Percentiles rank a stretch among this genome's conserved stretches.
Conservation (phyloP, 53 echinoderm and acorn worm species). For the Stichopus horrens region DNA sequence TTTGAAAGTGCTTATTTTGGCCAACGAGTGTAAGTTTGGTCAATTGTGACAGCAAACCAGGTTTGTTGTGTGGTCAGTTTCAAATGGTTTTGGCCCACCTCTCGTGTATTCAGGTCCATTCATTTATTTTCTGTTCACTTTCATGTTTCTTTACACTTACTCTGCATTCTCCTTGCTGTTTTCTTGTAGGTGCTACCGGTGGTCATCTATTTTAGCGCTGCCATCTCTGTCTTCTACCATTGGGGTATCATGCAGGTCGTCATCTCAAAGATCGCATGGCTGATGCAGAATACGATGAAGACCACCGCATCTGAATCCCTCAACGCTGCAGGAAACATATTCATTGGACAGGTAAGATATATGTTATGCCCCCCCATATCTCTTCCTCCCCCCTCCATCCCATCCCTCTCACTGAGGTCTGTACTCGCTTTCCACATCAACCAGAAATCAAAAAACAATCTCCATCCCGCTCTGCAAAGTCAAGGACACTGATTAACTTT, state of each 20-base stretch:
- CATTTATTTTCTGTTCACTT: not conserved
- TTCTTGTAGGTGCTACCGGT: conserved; percentile 81
- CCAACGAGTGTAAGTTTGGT: too few species aligned
- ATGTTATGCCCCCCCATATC: not conserved
- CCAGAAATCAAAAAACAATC: too few species aligned
- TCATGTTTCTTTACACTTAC: not conserved
- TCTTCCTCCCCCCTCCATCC: not conserved
- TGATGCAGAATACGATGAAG: conserved; percentile 90
- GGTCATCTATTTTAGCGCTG: conserved; percentile 87
- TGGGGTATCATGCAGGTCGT: conserved; percentile 81
- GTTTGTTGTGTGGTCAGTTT: too few species aligned
- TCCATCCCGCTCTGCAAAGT: too few species aligned
- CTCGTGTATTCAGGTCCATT: too few species aligned
- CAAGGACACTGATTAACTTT: too few species aligned
- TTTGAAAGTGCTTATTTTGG: too few species aligned
- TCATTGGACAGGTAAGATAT: conserved; percentile 78
- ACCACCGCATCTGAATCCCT: conserved; percentile 93
- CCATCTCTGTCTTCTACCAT: conserved; percentile 86
- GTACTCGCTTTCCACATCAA: too few species aligned
- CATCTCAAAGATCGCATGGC: conserved; percentile 83
- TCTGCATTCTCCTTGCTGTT: not conserved
- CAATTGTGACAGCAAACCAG: too few species aligned
- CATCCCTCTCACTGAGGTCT: too few species aligned
- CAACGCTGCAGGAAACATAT: conserved; percentile 93
- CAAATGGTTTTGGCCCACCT: too few species aligned